Evolutionary conservation across 1,140 invertebrate genomes (phyloP).

Genomic region (Dendrolimus punctatus): DNA sequence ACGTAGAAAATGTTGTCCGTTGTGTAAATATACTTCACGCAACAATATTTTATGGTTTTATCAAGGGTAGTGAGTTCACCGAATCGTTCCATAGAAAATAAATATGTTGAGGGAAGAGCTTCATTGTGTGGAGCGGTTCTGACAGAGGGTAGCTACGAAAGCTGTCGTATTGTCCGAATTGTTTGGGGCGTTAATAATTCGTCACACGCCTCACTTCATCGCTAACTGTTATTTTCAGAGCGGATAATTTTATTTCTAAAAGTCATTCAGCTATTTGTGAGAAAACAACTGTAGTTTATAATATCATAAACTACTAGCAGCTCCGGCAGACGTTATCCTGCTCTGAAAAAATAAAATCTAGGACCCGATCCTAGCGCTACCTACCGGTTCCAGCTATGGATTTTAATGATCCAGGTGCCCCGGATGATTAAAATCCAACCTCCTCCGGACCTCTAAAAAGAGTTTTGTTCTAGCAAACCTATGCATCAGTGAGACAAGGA

Average conservation of each 20-base stretch:
- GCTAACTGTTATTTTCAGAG: conserved; percentile 19
- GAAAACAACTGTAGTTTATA: neutral
- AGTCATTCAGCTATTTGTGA: conserved; percentile 8
- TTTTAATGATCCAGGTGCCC: too few relatives aligned
- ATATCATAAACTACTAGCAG: too few relatives aligned
- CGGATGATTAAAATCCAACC: too few relatives aligned
- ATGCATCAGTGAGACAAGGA: too few relatives aligned
- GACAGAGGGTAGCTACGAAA: conserved; percentile 30
- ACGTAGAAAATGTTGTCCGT: too few relatives aligned
- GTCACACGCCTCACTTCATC: conserved; percentile 32
- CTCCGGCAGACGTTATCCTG: too few relatives aligned
- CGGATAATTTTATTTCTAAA: conserved; percentile 12
- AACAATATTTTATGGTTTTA: conserved; percentile 6
- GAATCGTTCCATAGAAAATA: conserved; percentile 25
- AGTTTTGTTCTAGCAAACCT: too few relatives aligned
- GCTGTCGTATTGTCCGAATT: conserved; percentile 47
- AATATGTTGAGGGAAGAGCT: conserved; percentile 30
- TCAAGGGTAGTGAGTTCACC: conserved; percentile 11
- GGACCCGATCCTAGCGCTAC: too few relatives aligned
- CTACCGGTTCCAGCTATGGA: too few relatives aligned
- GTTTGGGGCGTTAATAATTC: conserved; percentile 53
- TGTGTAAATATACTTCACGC: neutral
- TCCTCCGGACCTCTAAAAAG: too few relatives aligned
- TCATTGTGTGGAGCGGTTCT: conserved; percentile 18
- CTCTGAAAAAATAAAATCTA: too few relatives aligned